Conservation (phyloP, 2,888 invertebrate species). For the Limulus polyphemus region DNA sequence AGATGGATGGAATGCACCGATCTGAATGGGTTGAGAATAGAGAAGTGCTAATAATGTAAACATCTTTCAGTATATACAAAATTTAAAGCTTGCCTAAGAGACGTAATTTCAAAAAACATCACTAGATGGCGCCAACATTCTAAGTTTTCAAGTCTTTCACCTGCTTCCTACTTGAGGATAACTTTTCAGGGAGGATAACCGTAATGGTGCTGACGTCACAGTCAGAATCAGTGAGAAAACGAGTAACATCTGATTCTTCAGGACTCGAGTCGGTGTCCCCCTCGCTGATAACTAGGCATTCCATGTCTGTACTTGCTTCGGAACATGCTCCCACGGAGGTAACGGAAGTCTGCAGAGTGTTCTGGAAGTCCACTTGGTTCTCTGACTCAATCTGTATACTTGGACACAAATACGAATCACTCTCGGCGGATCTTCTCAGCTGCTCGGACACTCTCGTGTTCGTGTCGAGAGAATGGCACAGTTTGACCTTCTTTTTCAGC, state of each 20-base stretch:
- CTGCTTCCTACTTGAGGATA: too few species aligned
- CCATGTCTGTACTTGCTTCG: background rate
- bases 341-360: background rate
- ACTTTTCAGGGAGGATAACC: background rate
- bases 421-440: too few species aligned
- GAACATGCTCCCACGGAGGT: background rate
- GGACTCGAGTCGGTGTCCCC: background rate
- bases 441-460: background rate
- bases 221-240: background rate
- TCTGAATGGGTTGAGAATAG: too few species aligned
- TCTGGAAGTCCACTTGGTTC: background rate
- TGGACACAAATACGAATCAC: conserved; percentile 4
- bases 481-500: conserved; percentile 69
- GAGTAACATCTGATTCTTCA: background rate
- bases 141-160: too few species aligned
- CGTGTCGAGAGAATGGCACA: conserved; percentile 43
- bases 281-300: background rate
- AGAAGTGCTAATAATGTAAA: too few species aligned
- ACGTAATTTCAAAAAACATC: too few species aligned
- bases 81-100: too few species aligned
- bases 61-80: too few species aligned
- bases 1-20: too few species aligned
- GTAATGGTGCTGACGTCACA: background rate
- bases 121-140: too few species aligned
- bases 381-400: conserved; percentile 23